Conservation (phyloP, 2,888 invertebrate genomes). For the Amorpha juglandis region DNA sequence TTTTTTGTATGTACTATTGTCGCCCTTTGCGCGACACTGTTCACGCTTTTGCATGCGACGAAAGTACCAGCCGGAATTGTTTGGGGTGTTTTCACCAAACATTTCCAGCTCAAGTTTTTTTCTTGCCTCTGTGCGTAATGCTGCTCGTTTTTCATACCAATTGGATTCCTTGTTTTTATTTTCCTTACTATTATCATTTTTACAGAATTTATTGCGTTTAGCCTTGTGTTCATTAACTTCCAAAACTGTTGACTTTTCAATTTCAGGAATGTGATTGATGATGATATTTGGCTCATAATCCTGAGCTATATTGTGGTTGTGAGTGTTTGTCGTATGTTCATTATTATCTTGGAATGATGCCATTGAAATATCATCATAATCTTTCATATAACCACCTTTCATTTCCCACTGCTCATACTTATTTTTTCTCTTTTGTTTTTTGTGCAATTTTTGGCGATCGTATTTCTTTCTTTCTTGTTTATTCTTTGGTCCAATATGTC, state of each 20-base stretch:
- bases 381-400: slow-evolving; percentile 72
- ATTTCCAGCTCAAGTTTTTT: slow-evolving; percentile 66
- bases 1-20: slow-evolving; percentile 67
- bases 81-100: slow-evolving; percentile 61
- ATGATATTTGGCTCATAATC: background rate
- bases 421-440: slow-evolving; percentile 73
- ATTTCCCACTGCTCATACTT: slow-evolving; percentile 78
- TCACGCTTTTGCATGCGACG: slow-evolving; percentile 76
- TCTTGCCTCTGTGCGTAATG: slow-evolving; percentile 66
- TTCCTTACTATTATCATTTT: slow-evolving; percentile 35
- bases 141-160: slow-evolving; percentile 72
- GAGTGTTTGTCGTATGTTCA: slow-evolving; percentile 47
- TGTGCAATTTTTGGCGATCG: slow-evolving; percentile 66
- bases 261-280: slow-evolving; percentile 2
- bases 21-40: slow-evolving; percentile 69
- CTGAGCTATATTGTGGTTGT: slow-evolving; percentile 34
- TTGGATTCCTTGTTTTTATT: slow-evolving; percentile 47
- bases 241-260: slow-evolving; percentile 18
- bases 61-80: slow-evolving; percentile 77
- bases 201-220: slow-evolving; percentile 38
- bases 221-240: slow-evolving; percentile 34
- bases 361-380: slow-evolving; percentile 67
- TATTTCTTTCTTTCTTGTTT: slow-evolving; percentile 68
- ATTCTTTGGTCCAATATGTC: slow-evolving; percentile 61
- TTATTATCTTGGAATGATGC: slow-evolving; percentile 55